Conservation (phyloP, 1,140 invertebrate genomes). For the Dolichoris vasculosae region DNA sequence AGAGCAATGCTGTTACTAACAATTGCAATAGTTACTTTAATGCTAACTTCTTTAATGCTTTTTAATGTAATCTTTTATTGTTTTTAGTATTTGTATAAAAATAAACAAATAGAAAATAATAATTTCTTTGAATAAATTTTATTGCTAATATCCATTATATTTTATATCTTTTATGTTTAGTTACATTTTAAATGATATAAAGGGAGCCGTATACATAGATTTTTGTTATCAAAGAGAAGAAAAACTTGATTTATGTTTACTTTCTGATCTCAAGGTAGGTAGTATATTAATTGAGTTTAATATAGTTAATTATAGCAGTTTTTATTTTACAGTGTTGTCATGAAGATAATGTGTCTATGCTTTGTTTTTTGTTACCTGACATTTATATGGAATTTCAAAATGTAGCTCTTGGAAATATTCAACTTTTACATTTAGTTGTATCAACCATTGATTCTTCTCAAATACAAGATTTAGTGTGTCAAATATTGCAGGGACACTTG, state of each 20-base stretch:
- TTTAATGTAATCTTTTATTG: too few species aligned
- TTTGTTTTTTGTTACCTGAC: slow-evolving; percentile 93
- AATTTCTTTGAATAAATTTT: too few species aligned
- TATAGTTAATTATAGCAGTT: slow-evolving; percentile 2
- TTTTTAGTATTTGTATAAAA: too few species aligned
- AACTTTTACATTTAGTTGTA: slow-evolving; percentile 90
- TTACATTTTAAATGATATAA: slow-evolving; percentile 81
- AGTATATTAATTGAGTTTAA: slow-evolving; percentile 8
- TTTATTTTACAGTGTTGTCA: slow-evolving; percentile 80
- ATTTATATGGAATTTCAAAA: slow-evolving; percentile 93
- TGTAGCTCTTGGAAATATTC: slow-evolving; percentile 88
- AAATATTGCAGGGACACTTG: slow-evolving; percentile 91
- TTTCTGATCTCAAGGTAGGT: slow-evolving; percentile 84
- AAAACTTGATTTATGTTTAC: slow-evolving; percentile 85
- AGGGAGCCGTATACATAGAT: slow-evolving; percentile 88
- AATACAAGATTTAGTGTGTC: slow-evolving; percentile 91
- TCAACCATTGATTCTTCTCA: slow-evolving; percentile 91
- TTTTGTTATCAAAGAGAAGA: slow-evolving; percentile 88
- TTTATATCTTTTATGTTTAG: slow-evolving; percentile 56
- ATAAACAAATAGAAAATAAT: too few species aligned
- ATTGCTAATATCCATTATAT: neutral
- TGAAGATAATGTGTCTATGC: slow-evolving; percentile 88
- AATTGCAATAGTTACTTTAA: too few species aligned
- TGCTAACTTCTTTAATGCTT: too few species aligned
- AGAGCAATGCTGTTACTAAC: too few species aligned